These are phyloP conservation scores for Hyppa rectilinea DNA, from an alignment of 2,888 invertebrate species.

Conservation along the genomic window DNA sequence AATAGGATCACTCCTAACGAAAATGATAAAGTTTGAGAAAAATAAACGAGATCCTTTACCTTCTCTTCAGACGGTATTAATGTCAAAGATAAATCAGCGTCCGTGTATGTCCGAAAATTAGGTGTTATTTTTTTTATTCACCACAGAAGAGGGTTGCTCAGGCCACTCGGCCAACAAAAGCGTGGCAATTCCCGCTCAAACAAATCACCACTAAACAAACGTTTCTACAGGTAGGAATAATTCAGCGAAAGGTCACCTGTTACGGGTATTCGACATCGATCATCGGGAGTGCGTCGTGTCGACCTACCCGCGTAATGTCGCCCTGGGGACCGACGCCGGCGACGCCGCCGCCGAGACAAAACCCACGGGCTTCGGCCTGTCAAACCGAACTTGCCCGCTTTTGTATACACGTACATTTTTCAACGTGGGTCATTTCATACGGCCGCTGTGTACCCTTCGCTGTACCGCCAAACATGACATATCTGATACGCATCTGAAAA, in stretches of 20 bases:
- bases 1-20: conserved; percentile 60
- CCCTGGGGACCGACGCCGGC: conserved; percentile 85
- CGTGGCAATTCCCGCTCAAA: conserved; percentile 84
- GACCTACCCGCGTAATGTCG: conserved; percentile 87
- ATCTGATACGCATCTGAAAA: conserved; percentile 80
- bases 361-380: conserved; percentile 80
- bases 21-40: conserved; percentile 61
- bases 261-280: conserved; percentile 90
- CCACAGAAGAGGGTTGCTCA: conserved; percentile 73
- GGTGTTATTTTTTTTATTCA: conserved; percentile 74
- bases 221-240: conserved; percentile 89
- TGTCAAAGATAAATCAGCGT: conserved; percentile 74
- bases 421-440: conserved; percentile 75
- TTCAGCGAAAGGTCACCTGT: conserved; percentile 90
- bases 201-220: conserved; percentile 89
- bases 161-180: conserved; percentile 76
- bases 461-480: conserved; percentile 70
- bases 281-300: conserved; percentile 88
- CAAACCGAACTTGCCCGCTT: conserved; percentile 82
- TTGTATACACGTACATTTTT: conserved; percentile 80
- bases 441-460: conserved; percentile 66
- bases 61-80: conserved; percentile 69
- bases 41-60: conserved; percentile 68
- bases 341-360: conserved; percentile 82
- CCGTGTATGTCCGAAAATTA: conserved; percentile 67